Base-by-base conservation (phyloP, 2,797 vertebrate genomes). In the Spinibarbus caldwelli region DNA sequence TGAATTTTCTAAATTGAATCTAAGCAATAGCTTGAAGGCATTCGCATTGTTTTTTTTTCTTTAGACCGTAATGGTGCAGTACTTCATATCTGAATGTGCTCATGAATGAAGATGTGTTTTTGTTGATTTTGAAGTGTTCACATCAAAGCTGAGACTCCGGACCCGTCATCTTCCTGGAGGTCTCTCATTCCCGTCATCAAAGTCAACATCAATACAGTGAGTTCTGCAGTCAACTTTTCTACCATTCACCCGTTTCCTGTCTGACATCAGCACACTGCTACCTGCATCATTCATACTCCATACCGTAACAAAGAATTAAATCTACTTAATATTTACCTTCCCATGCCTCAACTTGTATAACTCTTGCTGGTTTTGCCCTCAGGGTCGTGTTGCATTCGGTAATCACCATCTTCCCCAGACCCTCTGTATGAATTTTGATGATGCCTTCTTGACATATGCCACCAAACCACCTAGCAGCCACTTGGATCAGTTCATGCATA, bases 141-240 rank as follows among this genome's bases (percentile, higher is more conserved):
- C 94, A 96, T 96, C 31, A 97, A 97, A 96, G 92, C 96, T 83
- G 97, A 99, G 90, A 97, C 96, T 90, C 95, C 94, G 83, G 98
- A 99, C 70, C 95, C 97, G 0, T 91, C 97, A 0, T 99, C 98
- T 23, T 99, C 98, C 0, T 99, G 98, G 98, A 96, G 98, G 77
- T 99, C 98, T 9, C 97, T 99, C 91, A 99, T 99, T 90, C 98
- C 98, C 0, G 98, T 99, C 86, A 97, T 99, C 92, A 99, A 99
- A 94, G 96, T 99, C 73, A 99, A 98, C 90, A 97, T 99, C 93
- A 99, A 97, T 95, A 98, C 98, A 1, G 98, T 99, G 93, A 97
- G 98, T 96, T 62, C 19, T 29, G 29, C 62, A 31, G 14, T 72
- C 67, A 38, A 29, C 0, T 15, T 71, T 59, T 26, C 49, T 21